These are phyloP conservation scores for Microtus oregoni DNA, from an alignment of 2,113 vertebrate species.

Conservation along the genomic window DNA sequence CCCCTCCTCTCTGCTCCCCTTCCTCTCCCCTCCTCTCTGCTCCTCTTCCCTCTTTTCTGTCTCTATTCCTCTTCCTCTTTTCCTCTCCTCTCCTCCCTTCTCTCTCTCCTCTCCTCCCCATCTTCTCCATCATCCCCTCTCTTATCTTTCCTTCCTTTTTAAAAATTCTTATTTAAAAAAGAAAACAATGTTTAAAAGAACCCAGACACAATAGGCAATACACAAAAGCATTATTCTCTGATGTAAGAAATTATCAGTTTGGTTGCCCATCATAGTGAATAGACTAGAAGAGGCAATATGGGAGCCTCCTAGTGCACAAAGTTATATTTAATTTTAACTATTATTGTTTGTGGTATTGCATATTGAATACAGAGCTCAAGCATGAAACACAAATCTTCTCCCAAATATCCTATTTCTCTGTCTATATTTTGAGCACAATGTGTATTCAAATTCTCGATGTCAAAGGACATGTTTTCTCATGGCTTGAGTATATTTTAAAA, in stretches of 20 bases:
- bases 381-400: not conserved
- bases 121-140: not conserved
- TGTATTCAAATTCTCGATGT: not conserved
- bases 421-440: not conserved
- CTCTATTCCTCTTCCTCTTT: too few relatives aligned
- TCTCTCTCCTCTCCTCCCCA: not conserved
- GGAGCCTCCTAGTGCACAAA: not conserved
- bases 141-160: not conserved
- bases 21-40: not conserved
- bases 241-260: not conserved
- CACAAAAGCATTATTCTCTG: slow-evolving; percentile 1
- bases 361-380: not conserved
- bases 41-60: rapidly evolving
- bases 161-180: not conserved
- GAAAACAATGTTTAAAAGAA: not conserved
- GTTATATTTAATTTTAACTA: not conserved
- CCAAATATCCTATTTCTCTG: not conserved
- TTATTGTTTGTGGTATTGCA: not conserved
- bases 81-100: too few relatives aligned
- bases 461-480: not conserved
- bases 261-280: not conserved
- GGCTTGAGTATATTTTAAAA: not conserved
- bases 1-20: not conserved
- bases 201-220: not conserved
- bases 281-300: not conserved